phyloP scores from a whole-genome alignment of 2,888 invertebrate species.

The Lepidochrysops patricia region DNA sequence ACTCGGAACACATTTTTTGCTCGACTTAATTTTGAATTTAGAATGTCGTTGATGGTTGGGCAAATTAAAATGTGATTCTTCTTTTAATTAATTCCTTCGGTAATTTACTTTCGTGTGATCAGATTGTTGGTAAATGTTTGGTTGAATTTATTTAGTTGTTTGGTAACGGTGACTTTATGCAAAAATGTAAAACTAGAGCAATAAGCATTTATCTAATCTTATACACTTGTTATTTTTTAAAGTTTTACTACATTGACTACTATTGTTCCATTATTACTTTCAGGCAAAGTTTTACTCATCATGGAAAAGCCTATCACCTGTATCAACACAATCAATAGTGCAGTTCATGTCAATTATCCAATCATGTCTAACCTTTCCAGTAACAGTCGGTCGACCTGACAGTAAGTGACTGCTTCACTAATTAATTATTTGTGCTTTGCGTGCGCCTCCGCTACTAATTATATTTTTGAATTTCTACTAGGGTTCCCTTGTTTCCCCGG shows the following conservation, averaged over 20 bases:
- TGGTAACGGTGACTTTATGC: no score
- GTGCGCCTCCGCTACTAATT: conserved; percentile 53
- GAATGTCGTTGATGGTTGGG: conserved; percentile 7
- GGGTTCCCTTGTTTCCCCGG: conserved; percentile 1
- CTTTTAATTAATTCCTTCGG: not conserved
- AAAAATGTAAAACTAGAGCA: no score
- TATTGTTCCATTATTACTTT: no score
- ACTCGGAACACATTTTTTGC: not conserved
- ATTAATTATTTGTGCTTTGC: conserved; percentile 70
- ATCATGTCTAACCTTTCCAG: conserved; percentile 70
- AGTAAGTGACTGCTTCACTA: conserved; percentile 68
- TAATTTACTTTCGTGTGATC: not conserved
- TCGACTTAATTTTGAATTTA: conserved; percentile 12
- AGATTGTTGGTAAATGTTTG: not conserved
- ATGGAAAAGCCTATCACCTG: not conserved
- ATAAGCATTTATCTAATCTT: no score
- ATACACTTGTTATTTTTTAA: no score
- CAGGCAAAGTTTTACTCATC: not conserved
- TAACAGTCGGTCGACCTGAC: conserved; percentile 62
- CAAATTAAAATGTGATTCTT: conserved; percentile 2
- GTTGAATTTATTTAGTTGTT: not conserved
- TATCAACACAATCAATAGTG: conserved; percentile 39
- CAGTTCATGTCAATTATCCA: conserved; percentile 66
- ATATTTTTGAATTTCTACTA: conserved; percentile 22
- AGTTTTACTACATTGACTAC: no score